A percentile compares a stretch with the other conserved stretches of the same genome.
Evolutionary conservation across 2,888 invertebrate genomes (phyloP).

Genomic region (Orthonychiurus folsomi): DNA sequence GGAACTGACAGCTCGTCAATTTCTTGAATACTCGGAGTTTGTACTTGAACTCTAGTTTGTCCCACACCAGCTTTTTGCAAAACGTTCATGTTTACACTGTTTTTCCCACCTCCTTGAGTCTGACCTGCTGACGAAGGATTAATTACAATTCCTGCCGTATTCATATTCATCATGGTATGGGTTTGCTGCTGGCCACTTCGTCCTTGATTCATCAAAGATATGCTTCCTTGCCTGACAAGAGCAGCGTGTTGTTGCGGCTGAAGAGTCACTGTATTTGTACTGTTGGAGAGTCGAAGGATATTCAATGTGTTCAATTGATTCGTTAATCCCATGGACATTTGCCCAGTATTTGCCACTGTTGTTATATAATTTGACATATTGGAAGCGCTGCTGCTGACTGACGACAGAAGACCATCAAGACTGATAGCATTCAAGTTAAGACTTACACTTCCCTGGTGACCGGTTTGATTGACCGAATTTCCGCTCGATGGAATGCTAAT

Average conservation of each 20-base stretch:
- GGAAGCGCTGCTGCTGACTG: slow-evolving; percentile 13
- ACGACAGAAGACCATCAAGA: slow-evolving; percentile 28
- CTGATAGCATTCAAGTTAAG: slow-evolving; percentile 37
- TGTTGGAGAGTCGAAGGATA: slow-evolving; percentile 19
- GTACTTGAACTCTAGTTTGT: background rate
- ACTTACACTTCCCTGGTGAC: slow-evolving; percentile 20
- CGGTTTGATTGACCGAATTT: background rate
- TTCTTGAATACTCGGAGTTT: slow-evolving; percentile 5
- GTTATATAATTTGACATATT: slow-evolving; percentile 6
- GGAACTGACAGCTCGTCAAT: slow-evolving; percentile 33
- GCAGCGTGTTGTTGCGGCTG: slow-evolving; percentile 10
- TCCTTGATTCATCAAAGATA: background rate
- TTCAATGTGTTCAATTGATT: slow-evolving; percentile 12
- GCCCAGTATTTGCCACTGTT: background rate
- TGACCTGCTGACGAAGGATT: slow-evolving; percentile 1
- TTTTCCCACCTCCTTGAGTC: background rate
- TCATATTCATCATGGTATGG: slow-evolving; percentile 16
- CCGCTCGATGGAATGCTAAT: slow-evolving; percentile 5
- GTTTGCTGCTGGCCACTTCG: background rate
- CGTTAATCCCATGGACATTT: background rate
- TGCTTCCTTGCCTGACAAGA: background rate
- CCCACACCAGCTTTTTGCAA: background rate
- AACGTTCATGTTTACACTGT: background rate
- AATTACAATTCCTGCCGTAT: slow-evolving; percentile 16
- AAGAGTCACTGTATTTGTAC: slow-evolving; percentile 6